A percentile compares a stretch with the other conserved stretches of the same genome.
Evolutionary conservation across 2,888 invertebrate genomes (phyloP).

Genomic region (Sclerodermus sp.): DNA sequence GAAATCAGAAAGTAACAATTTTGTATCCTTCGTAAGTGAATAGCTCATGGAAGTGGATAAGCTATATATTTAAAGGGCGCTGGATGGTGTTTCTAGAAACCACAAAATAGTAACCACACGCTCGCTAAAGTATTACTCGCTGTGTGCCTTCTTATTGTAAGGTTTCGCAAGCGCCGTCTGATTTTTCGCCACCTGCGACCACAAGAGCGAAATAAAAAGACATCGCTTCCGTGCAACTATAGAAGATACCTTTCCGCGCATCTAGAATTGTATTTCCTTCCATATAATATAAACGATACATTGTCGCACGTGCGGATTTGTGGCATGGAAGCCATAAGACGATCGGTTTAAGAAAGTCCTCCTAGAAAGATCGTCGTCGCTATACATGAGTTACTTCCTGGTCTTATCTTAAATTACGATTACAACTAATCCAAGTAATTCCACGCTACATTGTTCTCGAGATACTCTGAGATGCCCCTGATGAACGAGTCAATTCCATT

Average conservation of each 20-base stretch:
- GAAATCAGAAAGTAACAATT: slow-evolving; percentile 17
- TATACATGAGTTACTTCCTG: no score
- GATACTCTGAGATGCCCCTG: slow-evolving; percentile 8
- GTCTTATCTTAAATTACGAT: no score
- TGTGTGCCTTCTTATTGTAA: slow-evolving; percentile 8
- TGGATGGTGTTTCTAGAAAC: neutral
- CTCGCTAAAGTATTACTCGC: neutral
- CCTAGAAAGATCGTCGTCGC: no score
- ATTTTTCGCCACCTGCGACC: slow-evolving; percentile 36
- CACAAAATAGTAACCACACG: neutral
- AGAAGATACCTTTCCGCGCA: slow-evolving; percentile 20
- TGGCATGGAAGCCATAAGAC: slow-evolving; percentile 30
- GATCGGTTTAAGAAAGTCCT: slow-evolving; percentile 2
- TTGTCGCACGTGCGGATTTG: slow-evolving; percentile 24
- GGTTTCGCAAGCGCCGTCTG: slow-evolving; percentile 12
- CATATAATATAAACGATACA: slow-evolving; percentile 21
- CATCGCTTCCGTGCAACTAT: slow-evolving; percentile 33
- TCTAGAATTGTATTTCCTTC: slow-evolving; percentile 28
- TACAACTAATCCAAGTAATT: no score
- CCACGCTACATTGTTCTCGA: no score
- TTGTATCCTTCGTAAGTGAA: no score
- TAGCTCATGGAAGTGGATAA: no score
- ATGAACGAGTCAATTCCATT: slow-evolving; percentile 23
- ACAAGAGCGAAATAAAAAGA: slow-evolving; percentile 39
- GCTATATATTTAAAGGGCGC: no score